Evolutionary conservation across 1,140 invertebrate genomes (phyloP).

Genomic region (Apolygus lucorum): DNA sequence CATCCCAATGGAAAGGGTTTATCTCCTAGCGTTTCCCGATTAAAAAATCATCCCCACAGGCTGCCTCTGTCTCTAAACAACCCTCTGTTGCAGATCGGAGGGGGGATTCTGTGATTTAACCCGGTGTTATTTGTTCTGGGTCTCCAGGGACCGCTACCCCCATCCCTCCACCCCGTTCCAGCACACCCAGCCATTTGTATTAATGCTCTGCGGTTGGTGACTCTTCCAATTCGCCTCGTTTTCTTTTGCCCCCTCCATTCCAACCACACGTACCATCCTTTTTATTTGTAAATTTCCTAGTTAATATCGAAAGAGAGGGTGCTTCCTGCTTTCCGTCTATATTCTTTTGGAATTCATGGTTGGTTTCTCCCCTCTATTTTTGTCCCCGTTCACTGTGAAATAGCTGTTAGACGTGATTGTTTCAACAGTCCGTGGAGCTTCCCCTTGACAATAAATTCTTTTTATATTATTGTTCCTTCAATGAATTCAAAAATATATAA

Average conservation of each 20-base stretch:
- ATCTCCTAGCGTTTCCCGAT: not conserved
- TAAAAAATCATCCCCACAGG: slow-evolving; percentile 7
- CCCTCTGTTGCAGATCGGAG: slow-evolving; percentile 11
- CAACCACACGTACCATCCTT: not conserved
- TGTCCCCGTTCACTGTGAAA: not conserved
- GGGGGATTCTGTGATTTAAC: slow-evolving; percentile 3
- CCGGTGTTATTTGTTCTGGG: slow-evolving; percentile 6
- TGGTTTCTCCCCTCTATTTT: not conserved
- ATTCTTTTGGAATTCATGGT: not conserved
- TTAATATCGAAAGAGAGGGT: not conserved
- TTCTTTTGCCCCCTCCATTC: not conserved
- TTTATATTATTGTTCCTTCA: too few relatives aligned
- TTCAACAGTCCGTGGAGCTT: too few relatives aligned
- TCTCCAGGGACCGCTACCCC: not conserved
- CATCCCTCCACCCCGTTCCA: not conserved
- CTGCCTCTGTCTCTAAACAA: not conserved
- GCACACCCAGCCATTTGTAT: not conserved
- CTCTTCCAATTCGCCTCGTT: not conserved
- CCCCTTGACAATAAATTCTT: too few relatives aligned
- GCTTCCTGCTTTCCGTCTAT: too few relatives aligned
- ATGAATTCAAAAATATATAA: too few relatives aligned
- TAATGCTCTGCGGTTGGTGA: slow-evolving; percentile 10
- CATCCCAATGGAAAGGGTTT: not conserved
- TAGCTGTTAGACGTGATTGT: not conserved
- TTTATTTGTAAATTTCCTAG: not conserved